Evolutionary conservation across 2,113 vertebrate genomes (phyloP).

Genomic region (Spermophilus dauricus): DNA sequence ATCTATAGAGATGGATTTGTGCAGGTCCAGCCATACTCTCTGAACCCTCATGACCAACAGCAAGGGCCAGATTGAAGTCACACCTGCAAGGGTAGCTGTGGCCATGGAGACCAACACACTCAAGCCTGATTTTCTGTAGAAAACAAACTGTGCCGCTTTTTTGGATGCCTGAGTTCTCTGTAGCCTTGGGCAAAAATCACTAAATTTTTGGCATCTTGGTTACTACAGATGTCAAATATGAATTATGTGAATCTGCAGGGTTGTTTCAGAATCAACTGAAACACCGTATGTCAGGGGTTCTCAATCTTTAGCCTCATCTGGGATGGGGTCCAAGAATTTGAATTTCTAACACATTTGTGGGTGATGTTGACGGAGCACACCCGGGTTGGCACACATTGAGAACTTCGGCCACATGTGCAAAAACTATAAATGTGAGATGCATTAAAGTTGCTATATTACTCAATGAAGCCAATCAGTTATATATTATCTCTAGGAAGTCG

Average conservation of each 20-base stretch:
- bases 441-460: background rate
- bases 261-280: constrained; percentile 32
- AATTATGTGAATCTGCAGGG: constrained; percentile 44
- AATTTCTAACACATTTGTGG: constrained; percentile 50
- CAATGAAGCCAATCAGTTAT: background rate
- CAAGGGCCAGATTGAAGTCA: background rate
- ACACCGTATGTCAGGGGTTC: constrained; percentile 45
- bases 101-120: background rate
- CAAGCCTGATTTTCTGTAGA: background rate
- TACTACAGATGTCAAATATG: constrained; percentile 53
- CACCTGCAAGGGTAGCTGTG: background rate
- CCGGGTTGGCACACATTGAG: background rate
- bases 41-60: background rate
- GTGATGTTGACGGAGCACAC: background rate
- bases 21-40: background rate
- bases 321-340: background rate
- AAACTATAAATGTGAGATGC: background rate
- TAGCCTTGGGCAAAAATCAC: constrained; percentile 29
- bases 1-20: background rate
- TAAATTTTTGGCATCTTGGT: constrained; percentile 49
- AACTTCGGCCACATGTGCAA: background rate
- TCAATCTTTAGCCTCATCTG: constrained; percentile 55
- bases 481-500: constrained; percentile 23
- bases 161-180: background rate
- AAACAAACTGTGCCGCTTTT: background rate